phyloP scores from a whole-genome alignment of 2,113 vertebrate species.

The Pseudonaja textilis region DNA sequence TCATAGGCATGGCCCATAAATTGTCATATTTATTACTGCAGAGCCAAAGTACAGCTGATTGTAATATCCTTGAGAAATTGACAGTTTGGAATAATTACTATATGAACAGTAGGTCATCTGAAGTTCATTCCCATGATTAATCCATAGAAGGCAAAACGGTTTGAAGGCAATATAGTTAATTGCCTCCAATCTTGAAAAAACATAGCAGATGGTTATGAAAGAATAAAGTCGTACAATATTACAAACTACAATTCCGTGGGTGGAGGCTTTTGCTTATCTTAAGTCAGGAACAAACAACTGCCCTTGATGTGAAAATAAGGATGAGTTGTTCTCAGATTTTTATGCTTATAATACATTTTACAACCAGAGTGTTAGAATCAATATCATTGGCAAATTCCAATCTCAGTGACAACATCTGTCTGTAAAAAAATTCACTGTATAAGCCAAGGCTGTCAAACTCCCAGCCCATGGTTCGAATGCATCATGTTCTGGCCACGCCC shows the following conservation, averaged over 20 bases:
- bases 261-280: background rate
- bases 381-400: background rate
- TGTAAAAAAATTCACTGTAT: background rate
- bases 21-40: constrained; percentile 20
- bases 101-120: constrained; percentile 9
- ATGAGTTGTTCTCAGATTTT: background rate
- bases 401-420: background rate
- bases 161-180: constrained; percentile 14
- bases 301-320: background rate
- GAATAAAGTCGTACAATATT: constrained; percentile 15
- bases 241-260: background rate
- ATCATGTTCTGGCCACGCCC: too few relatives aligned
- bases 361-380: background rate
- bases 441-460: background rate
- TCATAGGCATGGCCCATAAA: too few relatives aligned
- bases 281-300: background rate
- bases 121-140: constrained; percentile 16
- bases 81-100: constrained; percentile 15
- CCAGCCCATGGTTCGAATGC: too few relatives aligned
- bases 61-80: constrained; percentile 27
- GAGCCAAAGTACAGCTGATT: background rate
- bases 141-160: constrained; percentile 27
- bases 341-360: background rate
- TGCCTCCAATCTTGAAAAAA: background rate
- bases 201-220: constrained; percentile 34